Percentiles rank a stretch among this genome's conserved stretches.
phyloP scores from a whole-genome alignment of 2,797 vertebrate genomes.

The Naso thynnoides region DNA sequence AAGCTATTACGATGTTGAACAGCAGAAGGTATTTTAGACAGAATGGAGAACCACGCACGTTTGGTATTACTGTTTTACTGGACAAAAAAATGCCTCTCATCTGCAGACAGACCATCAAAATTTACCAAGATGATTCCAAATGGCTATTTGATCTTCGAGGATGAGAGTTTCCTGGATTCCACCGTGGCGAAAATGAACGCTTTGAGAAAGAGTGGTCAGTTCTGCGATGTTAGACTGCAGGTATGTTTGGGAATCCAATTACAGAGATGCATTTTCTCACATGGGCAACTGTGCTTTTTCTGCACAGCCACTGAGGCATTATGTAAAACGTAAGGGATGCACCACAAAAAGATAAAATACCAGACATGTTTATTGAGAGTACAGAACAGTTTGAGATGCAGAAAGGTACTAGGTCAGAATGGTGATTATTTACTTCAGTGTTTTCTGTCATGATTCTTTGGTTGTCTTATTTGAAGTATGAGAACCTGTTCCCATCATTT shows the following conservation, averaged over 20 bases:
- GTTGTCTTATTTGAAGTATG: background rate
- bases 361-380: background rate
- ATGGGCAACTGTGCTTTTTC: background rate
- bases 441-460: conserved; percentile 6
- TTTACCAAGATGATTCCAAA: conserved; percentile 95
- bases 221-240: conserved; percentile 98
- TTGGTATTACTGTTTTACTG: background rate
- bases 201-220: conserved; percentile 98
- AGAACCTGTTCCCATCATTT: conserved; percentile 19
- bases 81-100: background rate
- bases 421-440: background rate
- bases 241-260: conserved; percentile 75
- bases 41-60: background rate
- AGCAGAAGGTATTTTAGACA: background rate
- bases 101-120: conserved; percentile 70
- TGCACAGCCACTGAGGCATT: conserved; percentile 5
- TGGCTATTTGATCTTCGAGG: conserved; percentile 98
- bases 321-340: conserved; percentile 5
- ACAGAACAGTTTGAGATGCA: background rate
- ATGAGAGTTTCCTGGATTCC: conserved; percentile 97
- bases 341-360: background rate
- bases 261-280: background rate
- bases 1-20: conserved; percentile 31
- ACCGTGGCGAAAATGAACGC: conserved; percentile 99
- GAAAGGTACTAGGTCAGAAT: background rate